Evolutionary conservation across 2,888 invertebrate genomes (phyloP).

Genomic region (Phyllotreta cruciferae): DNA sequence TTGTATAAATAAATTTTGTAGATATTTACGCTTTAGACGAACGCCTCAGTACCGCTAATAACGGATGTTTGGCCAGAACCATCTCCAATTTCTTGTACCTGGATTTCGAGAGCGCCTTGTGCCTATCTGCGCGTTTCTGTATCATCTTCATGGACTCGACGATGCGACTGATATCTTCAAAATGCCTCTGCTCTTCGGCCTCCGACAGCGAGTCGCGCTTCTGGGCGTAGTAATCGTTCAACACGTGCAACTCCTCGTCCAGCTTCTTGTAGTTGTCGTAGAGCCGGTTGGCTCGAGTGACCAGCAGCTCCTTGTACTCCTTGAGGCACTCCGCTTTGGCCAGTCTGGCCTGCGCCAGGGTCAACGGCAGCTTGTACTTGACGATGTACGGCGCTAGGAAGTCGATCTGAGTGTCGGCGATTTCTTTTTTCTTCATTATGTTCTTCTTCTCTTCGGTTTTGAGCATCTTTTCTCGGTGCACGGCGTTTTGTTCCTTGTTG

Average conservation of each 20-base stretch:
- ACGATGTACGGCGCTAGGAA: slow-evolving; percentile 71
- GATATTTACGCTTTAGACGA: too few species aligned
- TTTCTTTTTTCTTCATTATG: slow-evolving; percentile 66
- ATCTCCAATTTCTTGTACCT: slow-evolving; percentile 52
- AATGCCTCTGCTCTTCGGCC: slow-evolving; percentile 68
- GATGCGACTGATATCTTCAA: slow-evolving; percentile 62
- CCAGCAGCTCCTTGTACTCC: slow-evolving; percentile 70
- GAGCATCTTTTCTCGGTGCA: slow-evolving; percentile 61
- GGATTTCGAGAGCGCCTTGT: slow-evolving; percentile 64
- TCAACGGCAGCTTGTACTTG: slow-evolving; percentile 61
- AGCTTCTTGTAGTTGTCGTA: slow-evolving; percentile 73
- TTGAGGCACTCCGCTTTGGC: slow-evolving; percentile 68
- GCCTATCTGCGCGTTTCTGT: slow-evolving; percentile 69
- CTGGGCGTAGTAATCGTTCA: slow-evolving; percentile 66
- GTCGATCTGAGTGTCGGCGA: slow-evolving; percentile 67
- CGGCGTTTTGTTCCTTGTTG: slow-evolving; percentile 65
- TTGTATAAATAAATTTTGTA: too few species aligned
- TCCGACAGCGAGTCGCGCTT: slow-evolving; percentile 67
- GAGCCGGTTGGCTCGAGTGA: slow-evolving; percentile 69
- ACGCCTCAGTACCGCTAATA: slow-evolving; percentile 30
- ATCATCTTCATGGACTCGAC: slow-evolving; percentile 64
- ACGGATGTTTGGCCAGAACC: slow-evolving; percentile 48
- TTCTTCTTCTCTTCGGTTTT: slow-evolving; percentile 63
- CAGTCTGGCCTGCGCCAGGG: slow-evolving; percentile 58
- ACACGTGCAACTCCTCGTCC: slow-evolving; percentile 52